Conservation (phyloP, 2,113 vertebrate genomes). For the Stigmatopora argus region DNA sequence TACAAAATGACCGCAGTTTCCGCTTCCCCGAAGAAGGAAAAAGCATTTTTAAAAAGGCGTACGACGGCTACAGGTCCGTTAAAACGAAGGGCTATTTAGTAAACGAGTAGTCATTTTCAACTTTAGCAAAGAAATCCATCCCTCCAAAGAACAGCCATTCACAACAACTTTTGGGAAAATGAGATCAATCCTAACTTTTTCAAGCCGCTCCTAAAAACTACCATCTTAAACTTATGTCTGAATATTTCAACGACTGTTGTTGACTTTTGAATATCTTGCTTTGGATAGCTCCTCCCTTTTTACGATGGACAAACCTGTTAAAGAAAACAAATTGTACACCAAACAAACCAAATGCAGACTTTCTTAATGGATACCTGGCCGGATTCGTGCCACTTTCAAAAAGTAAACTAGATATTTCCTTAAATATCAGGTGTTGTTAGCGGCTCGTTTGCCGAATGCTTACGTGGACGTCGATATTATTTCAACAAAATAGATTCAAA, state of each 20-base stretch:
- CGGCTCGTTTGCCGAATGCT: no score
- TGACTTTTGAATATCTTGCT: slow-evolving; percentile 42
- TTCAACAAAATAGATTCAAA: no score
- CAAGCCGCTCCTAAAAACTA: slow-evolving; percentile 9
- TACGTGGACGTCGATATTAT: no score
- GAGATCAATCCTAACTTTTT: not conserved
- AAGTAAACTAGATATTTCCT: not conserved
- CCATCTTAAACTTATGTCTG: not conserved
- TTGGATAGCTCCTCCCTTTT: slow-evolving; percentile 53
- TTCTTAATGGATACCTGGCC: slow-evolving; percentile 21
- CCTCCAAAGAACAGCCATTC: not conserved
- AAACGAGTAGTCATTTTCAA: no score
- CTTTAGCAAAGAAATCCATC: not conserved
- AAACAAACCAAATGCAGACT: slow-evolving; percentile 58
- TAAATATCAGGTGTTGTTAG: no score
- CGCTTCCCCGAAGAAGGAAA: no score
- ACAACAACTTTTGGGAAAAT: not conserved
- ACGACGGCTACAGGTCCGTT: no score
- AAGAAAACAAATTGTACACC: slow-evolving; percentile 70
- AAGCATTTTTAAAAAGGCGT: no score
- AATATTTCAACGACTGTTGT: not conserved
- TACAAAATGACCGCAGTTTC: no score
- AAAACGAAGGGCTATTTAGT: no score
- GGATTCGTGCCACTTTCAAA: not conserved
- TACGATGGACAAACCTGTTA: slow-evolving; percentile 73